Conservation (phyloP, 2,888 invertebrate species). For the Diadromus collaris region DNA sequence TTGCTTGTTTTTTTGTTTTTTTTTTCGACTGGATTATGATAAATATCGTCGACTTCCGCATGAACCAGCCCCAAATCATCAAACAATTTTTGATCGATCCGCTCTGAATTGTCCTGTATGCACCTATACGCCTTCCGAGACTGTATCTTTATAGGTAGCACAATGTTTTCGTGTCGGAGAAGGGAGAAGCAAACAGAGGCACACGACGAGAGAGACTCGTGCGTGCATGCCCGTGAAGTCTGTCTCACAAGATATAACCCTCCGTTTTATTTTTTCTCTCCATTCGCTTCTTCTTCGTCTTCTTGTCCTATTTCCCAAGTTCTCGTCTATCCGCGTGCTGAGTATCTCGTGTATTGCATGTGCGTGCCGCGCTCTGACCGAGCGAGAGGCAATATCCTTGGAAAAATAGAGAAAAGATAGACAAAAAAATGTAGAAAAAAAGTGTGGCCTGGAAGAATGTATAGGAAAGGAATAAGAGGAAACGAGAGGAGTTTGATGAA, state of each 20-base stretch:
- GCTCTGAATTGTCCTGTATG: background rate
- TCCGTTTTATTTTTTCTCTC: constrained; percentile 20
- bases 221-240: constrained; percentile 45
- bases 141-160: constrained; percentile 8
- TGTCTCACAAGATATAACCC: constrained; percentile 39
- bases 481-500: constrained; percentile 48
- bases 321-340: constrained; percentile 49
- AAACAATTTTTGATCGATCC: background rate
- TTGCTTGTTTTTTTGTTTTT: background rate
- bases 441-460: constrained; percentile 46
- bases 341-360: constrained; percentile 35
- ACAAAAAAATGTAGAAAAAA: constrained; percentile 36
- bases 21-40: background rate
- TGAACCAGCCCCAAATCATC: background rate
- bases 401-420: constrained; percentile 13
- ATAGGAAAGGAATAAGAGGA: constrained; percentile 30
- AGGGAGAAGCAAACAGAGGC: constrained; percentile 65
- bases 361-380: constrained; percentile 42
- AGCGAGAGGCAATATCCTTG: constrained; percentile 31
- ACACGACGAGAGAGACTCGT: constrained; percentile 57
- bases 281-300: constrained; percentile 11
- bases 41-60: background rate
- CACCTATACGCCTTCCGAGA: background rate
- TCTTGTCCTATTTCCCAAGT: constrained; percentile 53
- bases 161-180: constrained; percentile 19